These are phyloP conservation scores for Cyprinodon brontotheroides DNA, from an alignment of 2,113 vertebrate species.

Conservation along the genomic window DNA sequence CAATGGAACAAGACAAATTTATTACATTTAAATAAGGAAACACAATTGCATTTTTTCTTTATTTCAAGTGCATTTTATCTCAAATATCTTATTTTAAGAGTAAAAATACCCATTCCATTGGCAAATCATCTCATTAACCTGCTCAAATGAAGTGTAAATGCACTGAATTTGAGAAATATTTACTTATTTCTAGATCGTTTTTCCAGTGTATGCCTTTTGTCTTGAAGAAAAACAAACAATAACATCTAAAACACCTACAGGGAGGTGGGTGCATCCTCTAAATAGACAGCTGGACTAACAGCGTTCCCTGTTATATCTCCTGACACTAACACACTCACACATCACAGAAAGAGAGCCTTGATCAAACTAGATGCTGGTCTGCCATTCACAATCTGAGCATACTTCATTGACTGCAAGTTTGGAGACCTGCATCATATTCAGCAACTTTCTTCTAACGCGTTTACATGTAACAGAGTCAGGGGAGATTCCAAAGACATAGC, in stretches of 20 bases:
- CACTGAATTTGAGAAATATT: too few relatives aligned
- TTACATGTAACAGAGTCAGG: constrained; percentile 35
- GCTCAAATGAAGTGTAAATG: too few relatives aligned
- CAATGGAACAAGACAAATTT: too few relatives aligned
- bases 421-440: constrained; percentile 2
- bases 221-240: constrained; percentile 67
- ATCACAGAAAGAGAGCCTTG: constrained; percentile 57
- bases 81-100: too few relatives aligned
- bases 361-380: constrained; percentile 60
- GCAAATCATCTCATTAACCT: too few relatives aligned
- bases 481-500: constrained; percentile 30
- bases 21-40: too few relatives aligned
- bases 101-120: too few relatives aligned
- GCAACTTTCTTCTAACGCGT: constrained; percentile 16
- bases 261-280: constrained; percentile 59
- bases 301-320: constrained; percentile 54
- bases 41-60: too few relatives aligned
- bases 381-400: constrained; percentile 53
- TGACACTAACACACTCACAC: constrained; percentile 25
- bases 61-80: too few relatives aligned
- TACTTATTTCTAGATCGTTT: too few relatives aligned
- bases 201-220: background rate
- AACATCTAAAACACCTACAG: constrained; percentile 48
- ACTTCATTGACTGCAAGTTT: constrained; percentile 53
- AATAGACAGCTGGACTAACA: constrained; percentile 52